Evolutionary conservation across 2,888 invertebrate genomes (phyloP).

Genomic region (Chironomus tentans): DNA sequence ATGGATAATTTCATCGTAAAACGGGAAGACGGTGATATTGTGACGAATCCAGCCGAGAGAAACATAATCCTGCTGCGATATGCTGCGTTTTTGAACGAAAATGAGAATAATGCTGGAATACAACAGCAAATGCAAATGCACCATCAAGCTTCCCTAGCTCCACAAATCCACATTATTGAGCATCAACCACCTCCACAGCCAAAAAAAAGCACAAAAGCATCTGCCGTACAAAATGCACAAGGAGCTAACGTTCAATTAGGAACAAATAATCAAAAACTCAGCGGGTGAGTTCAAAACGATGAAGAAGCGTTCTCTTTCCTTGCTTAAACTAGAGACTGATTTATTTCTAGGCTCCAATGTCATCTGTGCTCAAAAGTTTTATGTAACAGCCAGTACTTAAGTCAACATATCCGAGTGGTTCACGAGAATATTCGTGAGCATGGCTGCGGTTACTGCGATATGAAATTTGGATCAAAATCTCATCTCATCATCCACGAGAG

Average conservation of each 20-base stretch:
- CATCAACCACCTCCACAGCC: background rate
- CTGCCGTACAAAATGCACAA: conserved; percentile 13
- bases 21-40: conserved; percentile 11
- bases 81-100: conserved; percentile 21
- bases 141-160: background rate
- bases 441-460: conserved; percentile 8
- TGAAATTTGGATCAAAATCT: conserved; percentile 21
- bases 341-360: conserved; percentile 13
- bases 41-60: conserved; percentile 14
- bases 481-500: conserved; percentile 19
- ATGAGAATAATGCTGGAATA: background rate
- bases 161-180: background rate
- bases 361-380: conserved; percentile 17
- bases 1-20: conserved; percentile 20
- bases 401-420: conserved; percentile 21
- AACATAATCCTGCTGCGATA: conserved; percentile 22
- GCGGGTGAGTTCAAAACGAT: conserved; percentile 18
- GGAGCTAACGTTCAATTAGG: conserved; percentile 2
- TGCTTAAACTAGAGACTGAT: background rate
- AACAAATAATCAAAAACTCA: conserved; percentile 19
- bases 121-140: background rate
- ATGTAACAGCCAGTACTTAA: conserved; percentile 25
- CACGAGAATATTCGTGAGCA: conserved; percentile 23
- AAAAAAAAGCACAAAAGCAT: conserved; percentile 15
- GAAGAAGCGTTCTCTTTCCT: background rate